Percentiles rank a stretch among this genome's conserved stretches.
Evolutionary conservation across 2,797 vertebrate genomes (phyloP).

Genomic region (Apodemus agrarius): DNA sequence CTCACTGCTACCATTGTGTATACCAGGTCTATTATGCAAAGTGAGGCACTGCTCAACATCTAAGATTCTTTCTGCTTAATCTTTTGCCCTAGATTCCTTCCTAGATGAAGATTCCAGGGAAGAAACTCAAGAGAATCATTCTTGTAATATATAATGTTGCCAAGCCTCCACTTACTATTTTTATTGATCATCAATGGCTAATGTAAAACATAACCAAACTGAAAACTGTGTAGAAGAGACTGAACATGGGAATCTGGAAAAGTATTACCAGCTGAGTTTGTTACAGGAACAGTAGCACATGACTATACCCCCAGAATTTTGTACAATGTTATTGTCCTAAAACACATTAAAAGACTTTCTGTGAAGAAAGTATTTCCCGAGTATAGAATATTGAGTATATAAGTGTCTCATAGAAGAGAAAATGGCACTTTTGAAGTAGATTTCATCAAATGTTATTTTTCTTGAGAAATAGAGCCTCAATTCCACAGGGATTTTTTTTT

Average conservation of each 20-base stretch:
- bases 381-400: not conserved
- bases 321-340: not conserved
- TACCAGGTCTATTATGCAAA: not conserved
- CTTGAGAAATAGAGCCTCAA: not conserved
- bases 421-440: not conserved
- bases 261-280: fast-evolving
- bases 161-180: not conserved
- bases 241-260: too few species aligned
- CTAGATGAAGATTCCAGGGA: not conserved
- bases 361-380: not conserved
- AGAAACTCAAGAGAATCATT: not conserved
- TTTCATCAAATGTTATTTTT: not conserved
- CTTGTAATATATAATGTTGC: not conserved
- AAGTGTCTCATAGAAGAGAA: not conserved
- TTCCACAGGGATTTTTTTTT: not conserved
- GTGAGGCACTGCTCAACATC: not conserved
- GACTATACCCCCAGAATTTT: not conserved
- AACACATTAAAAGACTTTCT: not conserved
- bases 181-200: not conserved
- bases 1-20: not conserved
- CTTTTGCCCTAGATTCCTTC: not conserved
- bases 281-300: too few species aligned
- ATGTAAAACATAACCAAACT: not conserved
- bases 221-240: not conserved
- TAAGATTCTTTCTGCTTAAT: not conserved